Evolutionary conservation across 2,113 vertebrate genomes (phyloP).

Genomic region (Regulus satrapa): DNA sequence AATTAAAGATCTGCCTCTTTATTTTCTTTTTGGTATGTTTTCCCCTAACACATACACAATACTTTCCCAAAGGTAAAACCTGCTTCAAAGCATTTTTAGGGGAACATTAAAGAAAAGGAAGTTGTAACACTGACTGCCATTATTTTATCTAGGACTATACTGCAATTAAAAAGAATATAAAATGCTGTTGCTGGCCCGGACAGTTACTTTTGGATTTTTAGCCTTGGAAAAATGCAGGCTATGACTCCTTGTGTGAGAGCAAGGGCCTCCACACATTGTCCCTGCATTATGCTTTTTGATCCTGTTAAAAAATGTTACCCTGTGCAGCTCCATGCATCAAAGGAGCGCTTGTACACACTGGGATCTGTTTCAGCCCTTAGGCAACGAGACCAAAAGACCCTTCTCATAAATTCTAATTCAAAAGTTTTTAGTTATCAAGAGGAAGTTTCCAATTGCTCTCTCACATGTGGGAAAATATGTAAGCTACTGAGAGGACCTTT

Average conservation of each 20-base stretch:
- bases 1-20: constrained; percentile 24
- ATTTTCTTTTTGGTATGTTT: constrained; percentile 50
- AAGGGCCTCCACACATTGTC: constrained; percentile 68
- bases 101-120: constrained; percentile 65
- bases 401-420: constrained; percentile 75
- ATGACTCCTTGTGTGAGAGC: constrained; percentile 52
- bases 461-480: constrained; percentile 77
- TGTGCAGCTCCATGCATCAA: constrained; percentile 56
- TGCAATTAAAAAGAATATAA: constrained; percentile 62
- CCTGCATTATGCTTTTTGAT: constrained; percentile 66
- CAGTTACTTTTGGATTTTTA: constrained; percentile 53
- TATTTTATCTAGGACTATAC: constrained; percentile 58
- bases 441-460: constrained; percentile 78
- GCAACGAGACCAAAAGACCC: constrained; percentile 64
- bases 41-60: constrained; percentile 36
- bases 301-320: constrained; percentile 70
- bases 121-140: constrained; percentile 51
- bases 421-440: constrained; percentile 72
- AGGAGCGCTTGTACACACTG: constrained; percentile 58
- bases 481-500: constrained; percentile 76
- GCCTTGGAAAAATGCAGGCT: constrained; percentile 45
- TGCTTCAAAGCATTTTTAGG: constrained; percentile 54
- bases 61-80: constrained; percentile 56
- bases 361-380: constrained; percentile 68
- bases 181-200: constrained; percentile 24